Evolutionary conservation across 2,888 invertebrate genomes (phyloP), one percentile per base, ranked within the genome.

Genomic region (Tethea ocularis): DNA sequence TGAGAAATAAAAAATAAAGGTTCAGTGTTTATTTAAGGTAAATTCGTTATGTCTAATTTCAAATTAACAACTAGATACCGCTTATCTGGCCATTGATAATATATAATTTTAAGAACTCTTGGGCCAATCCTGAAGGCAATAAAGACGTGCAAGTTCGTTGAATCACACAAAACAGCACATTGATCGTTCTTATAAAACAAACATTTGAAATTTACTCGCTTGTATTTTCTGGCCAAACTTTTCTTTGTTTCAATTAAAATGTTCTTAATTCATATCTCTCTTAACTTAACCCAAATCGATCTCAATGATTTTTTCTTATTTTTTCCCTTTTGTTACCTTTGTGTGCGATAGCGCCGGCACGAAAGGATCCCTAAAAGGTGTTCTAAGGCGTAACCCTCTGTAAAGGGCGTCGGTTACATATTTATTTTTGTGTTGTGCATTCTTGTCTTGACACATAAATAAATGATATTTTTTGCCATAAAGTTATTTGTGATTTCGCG

Each of bases 391-490:
- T 87, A 89, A 81, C 88, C 79, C n/a, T 72, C 78, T 77, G 82
- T 85, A 86, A 88, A 87, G 84, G 86, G 84, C 86, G 83, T 84
- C 87, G 82, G 86, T 87, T 89, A 91, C 87, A 91, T 92, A 91
- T 92, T 91, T 91, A 93, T 93, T 93, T 91, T 88, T 87, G 88
- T 90, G 86, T 89, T 89, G 75, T 85, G 81, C 88, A 90, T 91
- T 91, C 89, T 85, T 84, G 84, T 85, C 84, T 82, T 91, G 91
- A 90, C 91, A 86, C 75, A 77, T 89, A 88, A 90, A 89, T 90
- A 90, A 88, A 89, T 90, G 89, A 88, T 86, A 87, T 82, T 77
- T 86, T 83, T 83, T 84, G 78, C 75, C 72, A 57, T 60, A 57
- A 70, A 72, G 68, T 73, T 72, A 46, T 79, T 73, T 69, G 72